phyloP scores from a whole-genome alignment of 2,797 vertebrate species.

The Sebastes trivittatus region DNA sequence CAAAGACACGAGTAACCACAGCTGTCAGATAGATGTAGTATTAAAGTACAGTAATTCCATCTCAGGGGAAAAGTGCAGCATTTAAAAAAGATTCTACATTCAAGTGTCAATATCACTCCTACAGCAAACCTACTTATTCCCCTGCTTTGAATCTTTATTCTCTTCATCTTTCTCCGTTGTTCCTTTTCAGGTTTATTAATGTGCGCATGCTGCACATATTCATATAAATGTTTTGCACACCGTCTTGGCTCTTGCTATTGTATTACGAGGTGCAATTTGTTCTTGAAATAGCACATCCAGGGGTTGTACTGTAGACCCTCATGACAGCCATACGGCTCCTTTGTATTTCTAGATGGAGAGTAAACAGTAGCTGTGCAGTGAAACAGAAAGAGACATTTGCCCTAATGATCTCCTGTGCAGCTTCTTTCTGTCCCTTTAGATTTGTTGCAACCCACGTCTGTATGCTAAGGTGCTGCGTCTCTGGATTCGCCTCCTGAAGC shows the following conservation, averaged over 20 bases:
- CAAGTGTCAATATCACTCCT: too few species aligned
- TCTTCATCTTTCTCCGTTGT: background rate
- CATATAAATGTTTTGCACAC: slow-evolving; percentile 20
- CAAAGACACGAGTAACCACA: too few species aligned
- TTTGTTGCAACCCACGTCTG: slow-evolving; percentile 40
- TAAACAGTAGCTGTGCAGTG: slow-evolving; percentile 57
- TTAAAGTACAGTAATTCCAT: too few species aligned
- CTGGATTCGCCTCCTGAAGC: slow-evolving; percentile 42
- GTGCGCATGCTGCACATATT: background rate
- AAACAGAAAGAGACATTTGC: slow-evolving; percentile 68
- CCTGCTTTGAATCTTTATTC: too few species aligned
- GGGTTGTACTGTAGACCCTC: slow-evolving; percentile 26
- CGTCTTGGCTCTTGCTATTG: background rate
- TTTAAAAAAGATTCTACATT: too few species aligned
- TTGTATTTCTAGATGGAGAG: slow-evolving; percentile 54
- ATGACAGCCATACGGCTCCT: slow-evolving; percentile 44
- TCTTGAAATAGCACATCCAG: slow-evolving; percentile 38
- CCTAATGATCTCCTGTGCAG: slow-evolving; percentile 65
- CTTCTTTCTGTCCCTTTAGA: slow-evolving; percentile 56
- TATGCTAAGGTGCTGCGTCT: slow-evolving; percentile 31
- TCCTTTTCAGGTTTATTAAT: background rate
- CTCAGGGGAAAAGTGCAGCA: too few species aligned
- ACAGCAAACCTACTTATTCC: too few species aligned
- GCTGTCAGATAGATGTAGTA: too few species aligned
- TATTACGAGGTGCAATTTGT: slow-evolving; percentile 31